Conservation (phyloP, 2,113 vertebrate species). For the Thinocorus orbignyianus region DNA sequence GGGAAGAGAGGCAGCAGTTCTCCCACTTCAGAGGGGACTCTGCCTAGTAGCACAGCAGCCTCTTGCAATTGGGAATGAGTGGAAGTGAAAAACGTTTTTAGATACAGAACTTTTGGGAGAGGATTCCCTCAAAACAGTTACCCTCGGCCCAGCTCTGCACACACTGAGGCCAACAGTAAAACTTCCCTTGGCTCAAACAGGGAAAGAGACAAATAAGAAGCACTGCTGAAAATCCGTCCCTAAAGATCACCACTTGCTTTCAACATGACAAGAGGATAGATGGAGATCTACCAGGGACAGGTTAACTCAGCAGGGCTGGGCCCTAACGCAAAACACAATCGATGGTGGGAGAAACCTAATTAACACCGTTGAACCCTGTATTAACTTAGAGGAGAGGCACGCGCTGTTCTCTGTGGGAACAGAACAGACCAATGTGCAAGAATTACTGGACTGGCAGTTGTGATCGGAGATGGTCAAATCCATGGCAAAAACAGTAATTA, state of each 20-base stretch:
- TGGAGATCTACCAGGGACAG: neutral
- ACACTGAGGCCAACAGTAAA: neutral
- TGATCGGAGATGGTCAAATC: neutral
- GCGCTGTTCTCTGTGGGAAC: neutral
- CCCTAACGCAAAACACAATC: neutral
- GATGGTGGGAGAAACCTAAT: neutral
- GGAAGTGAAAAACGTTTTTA: neutral
- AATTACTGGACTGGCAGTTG: slow-evolving; percentile 10
- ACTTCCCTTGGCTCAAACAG: neutral
- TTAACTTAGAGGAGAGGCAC: neutral
- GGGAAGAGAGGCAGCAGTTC: neutral
- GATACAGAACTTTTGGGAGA: neutral
- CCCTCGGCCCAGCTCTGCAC: neutral
- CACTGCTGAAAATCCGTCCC: neutral
- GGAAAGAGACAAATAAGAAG: neutral
- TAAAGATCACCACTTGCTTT: neutral
- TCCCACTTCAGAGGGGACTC: neutral
- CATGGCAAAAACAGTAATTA: neutral
- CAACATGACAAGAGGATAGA: neutral
- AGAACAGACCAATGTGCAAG: neutral
- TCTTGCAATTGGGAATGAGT: neutral
- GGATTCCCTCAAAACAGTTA: neutral
- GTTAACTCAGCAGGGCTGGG: neutral
- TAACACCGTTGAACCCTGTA: neutral
- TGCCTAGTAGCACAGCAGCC: neutral